Base-by-base conservation (phyloP, 2,113 vertebrate species). In the Pollimyrus isidori region DNA sequence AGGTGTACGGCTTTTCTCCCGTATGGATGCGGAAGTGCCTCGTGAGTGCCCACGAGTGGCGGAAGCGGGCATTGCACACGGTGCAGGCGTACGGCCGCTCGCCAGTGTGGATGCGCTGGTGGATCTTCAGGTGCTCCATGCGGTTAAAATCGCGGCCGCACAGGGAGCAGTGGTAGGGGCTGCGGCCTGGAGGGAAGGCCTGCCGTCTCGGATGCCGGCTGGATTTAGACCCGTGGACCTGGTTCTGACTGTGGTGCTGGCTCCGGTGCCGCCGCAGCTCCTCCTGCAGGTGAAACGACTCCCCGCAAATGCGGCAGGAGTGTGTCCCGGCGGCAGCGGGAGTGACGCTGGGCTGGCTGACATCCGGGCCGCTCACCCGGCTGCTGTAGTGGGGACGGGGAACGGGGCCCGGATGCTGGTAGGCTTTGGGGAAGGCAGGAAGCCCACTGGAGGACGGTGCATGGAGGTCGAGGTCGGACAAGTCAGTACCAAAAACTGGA, bases 101-200 rank as follows among this genome's bases (percentile, higher is more conserved):
- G 19, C 93, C 93, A 1, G 93, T 93, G 90, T 93, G 93, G 52
- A 93, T 93, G 89, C 93, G 91, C 88, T 93, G 93, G 65, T 93
- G 93, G 73, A 93, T 93, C 90, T 93, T 93, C 21, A 93, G 90
- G 90, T 93, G 92, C 73, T 93, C 92, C 89, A 92, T 91, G 53
- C 93, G 93, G 91, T 93, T 93, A 90, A 93, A 93, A 90, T 92
- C 92, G 42, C 92, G 90, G 45, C 91, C 91, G 2, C 93, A 93
- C 58, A 91, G 87, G 45, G 90, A 85, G 49, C 93, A 93, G 86
- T 90, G 92, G 89, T 93, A 92, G 0, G 89, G 90, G 84, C 91
- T 91, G 7, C 90, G 91, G 11, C 89, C 90, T 0, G 92, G 90
- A 4, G 91, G 90, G 49, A 90, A 91, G 9, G 88, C 58, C 58